Conservation (phyloP, 2,888 invertebrate genomes). For the Melanostoma scalare region DNA sequence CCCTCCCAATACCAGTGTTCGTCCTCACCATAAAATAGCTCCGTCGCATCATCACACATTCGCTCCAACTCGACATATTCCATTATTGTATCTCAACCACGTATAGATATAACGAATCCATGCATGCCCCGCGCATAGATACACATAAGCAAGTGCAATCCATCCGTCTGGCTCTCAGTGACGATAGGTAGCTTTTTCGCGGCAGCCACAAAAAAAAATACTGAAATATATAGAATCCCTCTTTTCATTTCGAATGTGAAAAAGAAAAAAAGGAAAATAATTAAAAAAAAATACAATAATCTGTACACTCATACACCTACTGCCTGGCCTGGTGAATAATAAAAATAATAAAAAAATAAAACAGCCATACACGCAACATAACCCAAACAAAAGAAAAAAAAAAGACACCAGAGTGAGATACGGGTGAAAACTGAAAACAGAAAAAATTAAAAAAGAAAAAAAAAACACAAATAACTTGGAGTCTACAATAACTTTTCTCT, state of each 20-base stretch:
- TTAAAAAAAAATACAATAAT: slow-evolving; percentile 66
- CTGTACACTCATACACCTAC: slow-evolving; percentile 71
- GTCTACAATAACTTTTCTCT: slow-evolving; percentile 69
- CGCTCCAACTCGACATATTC: slow-evolving; percentile 43
- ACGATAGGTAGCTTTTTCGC: slow-evolving; percentile 73
- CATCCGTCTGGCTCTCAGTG: slow-evolving; percentile 73
- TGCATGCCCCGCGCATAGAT: slow-evolving; percentile 71
- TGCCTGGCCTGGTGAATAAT: slow-evolving; percentile 61
- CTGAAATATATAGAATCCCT: slow-evolving; percentile 71
- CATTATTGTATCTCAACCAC: slow-evolving; percentile 5
- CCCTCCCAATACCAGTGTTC: slow-evolving; percentile 42
- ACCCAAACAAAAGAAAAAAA: slow-evolving; percentile 63
- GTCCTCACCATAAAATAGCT: slow-evolving; percentile 27
- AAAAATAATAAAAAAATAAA: slow-evolving; percentile 42
- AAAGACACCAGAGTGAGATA: slow-evolving; percentile 59
- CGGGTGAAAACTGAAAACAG: slow-evolving; percentile 62
- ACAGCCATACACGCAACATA: slow-evolving; percentile 67
- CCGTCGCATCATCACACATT: slow-evolving; percentile 52
- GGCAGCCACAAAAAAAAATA: slow-evolving; percentile 70
- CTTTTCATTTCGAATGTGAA: slow-evolving; percentile 71
- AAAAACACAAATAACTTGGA: slow-evolving; percentile 48
- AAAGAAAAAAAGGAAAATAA: slow-evolving; percentile 69
- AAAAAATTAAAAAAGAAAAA: slow-evolving; percentile 53
- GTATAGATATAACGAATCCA: slow-evolving; percentile 45
- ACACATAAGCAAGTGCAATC: slow-evolving; percentile 73